A percentile compares a stretch with the other conserved stretches of the same genome.
Conservation (phyloP, 1,140 invertebrate species). For the Tyrophagus putrescentiae region DNA sequence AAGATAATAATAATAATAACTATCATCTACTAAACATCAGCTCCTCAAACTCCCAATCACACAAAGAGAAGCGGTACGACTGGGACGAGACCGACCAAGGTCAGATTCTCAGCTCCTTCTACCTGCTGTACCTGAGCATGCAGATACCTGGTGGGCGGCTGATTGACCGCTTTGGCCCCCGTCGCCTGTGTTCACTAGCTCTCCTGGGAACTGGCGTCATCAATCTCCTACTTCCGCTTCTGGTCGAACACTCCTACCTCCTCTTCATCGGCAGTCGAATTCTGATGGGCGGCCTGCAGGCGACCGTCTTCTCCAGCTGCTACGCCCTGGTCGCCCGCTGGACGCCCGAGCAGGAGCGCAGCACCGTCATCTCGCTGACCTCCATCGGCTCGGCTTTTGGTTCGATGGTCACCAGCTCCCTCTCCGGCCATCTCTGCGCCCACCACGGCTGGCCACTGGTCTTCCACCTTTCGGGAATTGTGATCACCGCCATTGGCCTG, state of each 20-base stretch:
- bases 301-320: slow-evolving; percentile 16
- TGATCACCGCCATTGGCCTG: background rate
- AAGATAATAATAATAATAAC: background rate
- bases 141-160: slow-evolving; percentile 20
- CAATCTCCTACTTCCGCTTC: slow-evolving; percentile 41
- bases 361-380: background rate
- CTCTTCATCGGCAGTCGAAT: slow-evolving; percentile 6
- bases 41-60: background rate
- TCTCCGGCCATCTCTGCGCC: slow-evolving; percentile 10
- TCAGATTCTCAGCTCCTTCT: slow-evolving; percentile 14
- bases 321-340: slow-evolving; percentile 20
- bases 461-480: slow-evolving; percentile 20
- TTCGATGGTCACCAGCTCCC: background rate
- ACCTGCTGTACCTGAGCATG: slow-evolving; percentile 8
- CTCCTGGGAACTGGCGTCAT: slow-evolving; percentile 60
- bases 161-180: slow-evolving; percentile 16
- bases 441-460: slow-evolving; percentile 18
- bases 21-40: background rate
- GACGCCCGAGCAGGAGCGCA: slow-evolving; percentile 1
- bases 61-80: slow-evolving; percentile 12
- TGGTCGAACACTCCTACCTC: background rate
- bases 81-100: slow-evolving; percentile 16
- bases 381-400: slow-evolving; percentile 18
- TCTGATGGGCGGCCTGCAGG: slow-evolving; percentile 16
- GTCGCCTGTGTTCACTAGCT: slow-evolving; percentile 48